Conservation (phyloP, 2,888 invertebrate genomes). For the Andrena haemorrhoa region DNA sequence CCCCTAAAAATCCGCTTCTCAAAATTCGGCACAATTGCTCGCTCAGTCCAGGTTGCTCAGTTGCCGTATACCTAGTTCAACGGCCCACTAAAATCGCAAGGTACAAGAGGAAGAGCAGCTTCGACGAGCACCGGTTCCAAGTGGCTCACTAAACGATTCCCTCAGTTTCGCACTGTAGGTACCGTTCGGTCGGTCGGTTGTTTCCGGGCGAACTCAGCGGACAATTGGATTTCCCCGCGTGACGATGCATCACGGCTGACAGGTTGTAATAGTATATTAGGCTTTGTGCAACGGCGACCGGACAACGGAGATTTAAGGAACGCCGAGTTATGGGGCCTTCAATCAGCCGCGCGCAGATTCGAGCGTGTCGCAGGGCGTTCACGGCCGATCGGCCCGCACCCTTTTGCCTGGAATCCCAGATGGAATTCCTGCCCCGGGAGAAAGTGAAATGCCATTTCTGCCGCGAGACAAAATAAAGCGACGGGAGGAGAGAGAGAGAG, state of each 20-base stretch:
- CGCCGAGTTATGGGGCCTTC: slow-evolving; percentile 29
- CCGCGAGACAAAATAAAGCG: slow-evolving; percentile 66
- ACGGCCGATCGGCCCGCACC: slow-evolving; percentile 67
- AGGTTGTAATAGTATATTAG: slow-evolving; percentile 5
- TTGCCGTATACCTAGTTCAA: too few species aligned
- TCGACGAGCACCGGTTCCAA: not conserved
- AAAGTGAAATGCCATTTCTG: slow-evolving; percentile 69
- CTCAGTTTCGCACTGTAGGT: not conserved
- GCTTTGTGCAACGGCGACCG: not conserved
- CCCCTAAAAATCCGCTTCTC: too few species aligned
- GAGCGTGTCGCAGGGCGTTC: slow-evolving; percentile 61
- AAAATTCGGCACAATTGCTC: too few species aligned
- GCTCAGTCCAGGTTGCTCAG: too few species aligned
- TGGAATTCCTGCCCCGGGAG: slow-evolving; percentile 70
- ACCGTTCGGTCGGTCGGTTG: slow-evolving; percentile 10
- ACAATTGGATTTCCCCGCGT: slow-evolving; percentile 21
- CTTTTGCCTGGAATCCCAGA: slow-evolving; percentile 67
- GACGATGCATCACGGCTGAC: slow-evolving; percentile 22
- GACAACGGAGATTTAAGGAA: slow-evolving; percentile 29
- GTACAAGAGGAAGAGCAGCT: too few species aligned
- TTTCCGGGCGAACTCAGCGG: slow-evolving; percentile 7
- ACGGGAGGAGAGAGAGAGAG: slow-evolving; percentile 1
- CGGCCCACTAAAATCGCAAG: too few species aligned
- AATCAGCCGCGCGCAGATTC: slow-evolving; percentile 31
- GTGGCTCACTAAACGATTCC: slow-evolving; percentile 4